phyloP scores from a whole-genome alignment of 2,113 vertebrate genomes.

The Condylura cristata region DNA sequence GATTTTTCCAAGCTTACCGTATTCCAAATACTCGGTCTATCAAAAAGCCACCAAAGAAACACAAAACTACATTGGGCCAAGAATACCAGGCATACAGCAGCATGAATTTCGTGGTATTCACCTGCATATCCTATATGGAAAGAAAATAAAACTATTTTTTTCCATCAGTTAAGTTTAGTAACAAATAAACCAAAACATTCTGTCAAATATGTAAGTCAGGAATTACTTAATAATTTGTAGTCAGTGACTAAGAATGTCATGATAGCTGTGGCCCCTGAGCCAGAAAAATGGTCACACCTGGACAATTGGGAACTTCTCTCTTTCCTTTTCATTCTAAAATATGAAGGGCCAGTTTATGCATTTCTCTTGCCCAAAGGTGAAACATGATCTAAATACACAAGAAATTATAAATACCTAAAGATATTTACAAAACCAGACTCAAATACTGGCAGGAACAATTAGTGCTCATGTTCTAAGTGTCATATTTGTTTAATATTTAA shows the following conservation, averaged over 20 bases:
- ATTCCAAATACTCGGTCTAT: conserved; percentile 97
- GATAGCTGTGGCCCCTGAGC: background rate
- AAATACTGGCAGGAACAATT: background rate
- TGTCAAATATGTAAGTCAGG: background rate
- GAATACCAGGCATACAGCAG: conserved; percentile 98
- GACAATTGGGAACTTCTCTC: background rate
- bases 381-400: background rate
- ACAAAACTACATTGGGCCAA: conserved; percentile 98
- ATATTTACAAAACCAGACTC: conserved; percentile 28
- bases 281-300: background rate
- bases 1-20: conserved; percentile 83
- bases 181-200: background rate
- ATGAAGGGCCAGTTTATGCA: background rate
- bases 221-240: background rate
- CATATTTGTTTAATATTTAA: background rate
- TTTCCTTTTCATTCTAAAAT: background rate
- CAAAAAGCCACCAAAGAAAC: conserved; percentile 97
- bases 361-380: background rate
- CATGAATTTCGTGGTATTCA: conserved; percentile 95
- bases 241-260: background rate
- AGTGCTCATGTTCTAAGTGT: background rate
- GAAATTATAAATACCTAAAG: background rate
- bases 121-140: conserved; percentile 90
- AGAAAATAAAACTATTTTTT: background rate
- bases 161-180: conserved; percentile 7